Evolutionary conservation across 2,797 vertebrate genomes (phyloP).

Genomic region (Rhynchotus rufescens): DNA sequence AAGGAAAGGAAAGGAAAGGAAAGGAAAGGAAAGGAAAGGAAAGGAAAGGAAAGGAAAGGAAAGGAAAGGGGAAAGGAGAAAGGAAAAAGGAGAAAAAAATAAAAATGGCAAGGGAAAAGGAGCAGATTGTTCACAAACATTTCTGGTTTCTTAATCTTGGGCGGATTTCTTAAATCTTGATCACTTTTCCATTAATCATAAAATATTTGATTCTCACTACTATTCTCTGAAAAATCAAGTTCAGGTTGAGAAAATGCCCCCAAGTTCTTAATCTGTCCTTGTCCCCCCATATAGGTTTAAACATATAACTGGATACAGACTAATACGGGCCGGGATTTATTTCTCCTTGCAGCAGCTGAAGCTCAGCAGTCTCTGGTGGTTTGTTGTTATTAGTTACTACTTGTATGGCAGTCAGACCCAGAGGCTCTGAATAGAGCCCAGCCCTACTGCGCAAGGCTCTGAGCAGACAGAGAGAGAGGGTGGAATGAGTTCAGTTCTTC

Average conservation of each 20-base stretch:
- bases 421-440: slow-evolving; percentile 5
- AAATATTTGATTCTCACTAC: background rate
- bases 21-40: rapidly evolving
- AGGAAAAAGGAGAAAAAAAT: rapidly evolving
- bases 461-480: background rate
- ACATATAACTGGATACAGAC: background rate
- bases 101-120: background rate
- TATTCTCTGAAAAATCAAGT: background rate
- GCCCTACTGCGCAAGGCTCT: slow-evolving; percentile 5
- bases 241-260: background rate
- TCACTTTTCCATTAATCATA: background rate
- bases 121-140: background rate
- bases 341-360: background rate
- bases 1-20: rapidly evolving
- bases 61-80: too few relatives aligned
- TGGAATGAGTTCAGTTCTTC: background rate
- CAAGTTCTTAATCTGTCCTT: background rate
- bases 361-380: background rate
- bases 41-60: rapidly evolving
- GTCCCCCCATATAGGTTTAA: background rate
- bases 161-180: background rate
- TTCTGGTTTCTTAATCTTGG: background rate
- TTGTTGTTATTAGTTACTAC: background rate
- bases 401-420: background rate
- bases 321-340: background rate